A percentile compares a stretch with the other conserved stretches of the same genome.
Conservation (phyloP, 2,888 invertebrate species). For the Lasioglossum leucozonium region DNA sequence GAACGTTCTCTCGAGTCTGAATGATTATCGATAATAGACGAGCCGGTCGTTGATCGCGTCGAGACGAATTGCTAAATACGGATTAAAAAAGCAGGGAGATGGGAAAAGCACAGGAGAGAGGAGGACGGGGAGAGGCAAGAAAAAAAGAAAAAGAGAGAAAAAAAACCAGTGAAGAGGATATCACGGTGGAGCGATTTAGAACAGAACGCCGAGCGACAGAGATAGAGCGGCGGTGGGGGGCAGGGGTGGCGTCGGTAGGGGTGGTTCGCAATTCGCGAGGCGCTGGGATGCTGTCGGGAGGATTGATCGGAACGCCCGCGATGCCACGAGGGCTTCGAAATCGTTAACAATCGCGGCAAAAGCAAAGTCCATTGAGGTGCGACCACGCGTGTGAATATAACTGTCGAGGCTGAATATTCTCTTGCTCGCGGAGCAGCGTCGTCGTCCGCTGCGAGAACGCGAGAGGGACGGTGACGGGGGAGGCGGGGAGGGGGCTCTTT, state of each 20-base stretch:
- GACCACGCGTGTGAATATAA: slow-evolving; percentile 81
- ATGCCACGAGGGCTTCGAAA: slow-evolving; percentile 72
- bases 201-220: slow-evolving; percentile 61
- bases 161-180: slow-evolving; percentile 63
- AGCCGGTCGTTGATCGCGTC: slow-evolving; percentile 49
- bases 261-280: slow-evolving; percentile 5
- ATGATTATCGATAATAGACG: slow-evolving; percentile 55
- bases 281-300: slow-evolving; percentile 18
- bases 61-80: slow-evolving; percentile 75
- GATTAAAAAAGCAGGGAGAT: slow-evolving; percentile 65
- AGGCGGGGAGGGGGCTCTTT: not conserved
- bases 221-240: not conserved
- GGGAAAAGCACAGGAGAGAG: not conserved
- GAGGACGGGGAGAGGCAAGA: not conserved
- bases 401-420: slow-evolving; percentile 73
- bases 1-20: slow-evolving; percentile 30
- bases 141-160: too few species aligned
- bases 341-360: slow-evolving; percentile 80
- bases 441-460: slow-evolving; percentile 50
- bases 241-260: not conserved
- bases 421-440: slow-evolving; percentile 38
- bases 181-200: slow-evolving; percentile 79
- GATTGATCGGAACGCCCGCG: slow-evolving; percentile 63
- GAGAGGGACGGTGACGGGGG: too few species aligned
- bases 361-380: slow-evolving; percentile 79